These are phyloP conservation scores for Bubo bubo DNA, from an alignment of 2,113 vertebrate genomes.

Conservation along the genomic window DNA sequence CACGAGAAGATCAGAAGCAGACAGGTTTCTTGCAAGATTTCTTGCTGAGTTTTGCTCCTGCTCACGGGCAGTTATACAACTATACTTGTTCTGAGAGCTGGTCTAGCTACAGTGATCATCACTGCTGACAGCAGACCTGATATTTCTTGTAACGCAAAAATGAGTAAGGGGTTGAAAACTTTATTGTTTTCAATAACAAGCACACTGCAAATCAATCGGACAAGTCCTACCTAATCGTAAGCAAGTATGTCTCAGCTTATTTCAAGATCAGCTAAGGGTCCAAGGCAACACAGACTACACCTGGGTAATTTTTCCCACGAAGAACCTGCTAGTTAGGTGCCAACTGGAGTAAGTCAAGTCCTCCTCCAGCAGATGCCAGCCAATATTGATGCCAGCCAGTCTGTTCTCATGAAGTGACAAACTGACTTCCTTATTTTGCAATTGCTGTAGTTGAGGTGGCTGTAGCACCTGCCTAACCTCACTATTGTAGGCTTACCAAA, in stretches of 20 bases:
- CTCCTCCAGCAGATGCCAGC: background rate
- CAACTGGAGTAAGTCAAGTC: background rate
- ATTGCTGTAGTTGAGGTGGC: background rate
- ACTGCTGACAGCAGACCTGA: background rate
- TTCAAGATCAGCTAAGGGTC: background rate
- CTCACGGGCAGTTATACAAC: accelerated
- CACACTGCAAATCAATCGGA: background rate
- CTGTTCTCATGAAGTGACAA: background rate
- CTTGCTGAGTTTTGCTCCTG: background rate
- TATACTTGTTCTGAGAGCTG: background rate
- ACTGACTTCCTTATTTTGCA: background rate
- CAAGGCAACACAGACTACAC: background rate
- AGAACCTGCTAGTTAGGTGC: background rate
- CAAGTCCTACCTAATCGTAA: background rate
- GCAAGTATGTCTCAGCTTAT: background rate
- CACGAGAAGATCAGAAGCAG: background rate
- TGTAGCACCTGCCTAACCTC: background rate
- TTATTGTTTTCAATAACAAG: background rate
- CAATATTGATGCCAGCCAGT: background rate
- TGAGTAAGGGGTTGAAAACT: accelerated
- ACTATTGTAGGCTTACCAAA: background rate
- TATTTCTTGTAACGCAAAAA: background rate
- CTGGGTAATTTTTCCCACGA: background rate
- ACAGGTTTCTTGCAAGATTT: background rate
- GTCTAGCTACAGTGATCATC: background rate